phyloP scores from a whole-genome alignment of 1,140 invertebrate species.

The Orius laevigatus region DNA sequence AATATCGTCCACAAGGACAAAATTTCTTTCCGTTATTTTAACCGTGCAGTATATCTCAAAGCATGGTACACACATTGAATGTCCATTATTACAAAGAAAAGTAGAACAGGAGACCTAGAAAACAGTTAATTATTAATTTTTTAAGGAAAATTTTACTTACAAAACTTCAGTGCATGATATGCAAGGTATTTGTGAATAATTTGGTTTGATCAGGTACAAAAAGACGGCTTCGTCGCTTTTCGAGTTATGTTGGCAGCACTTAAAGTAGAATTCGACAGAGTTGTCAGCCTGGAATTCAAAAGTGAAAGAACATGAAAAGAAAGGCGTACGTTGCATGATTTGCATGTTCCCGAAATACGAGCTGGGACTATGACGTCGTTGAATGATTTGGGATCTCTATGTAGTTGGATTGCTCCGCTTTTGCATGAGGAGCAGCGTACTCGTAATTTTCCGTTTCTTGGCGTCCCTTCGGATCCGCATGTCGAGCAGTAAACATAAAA shows the following conservation, averaged over 20 bases:
- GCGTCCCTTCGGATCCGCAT: too few relatives aligned
- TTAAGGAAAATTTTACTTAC: conserved; percentile 25
- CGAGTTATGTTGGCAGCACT: conserved; percentile 60
- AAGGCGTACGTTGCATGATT: conserved; percentile 14
- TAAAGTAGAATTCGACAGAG: conserved; percentile 73
- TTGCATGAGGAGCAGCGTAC: conserved; percentile 45
- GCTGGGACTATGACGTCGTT: conserved; percentile 54
- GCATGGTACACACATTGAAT: conserved; percentile 74
- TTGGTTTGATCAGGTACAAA: conserved; percentile 58
- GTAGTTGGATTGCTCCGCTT: conserved; percentile 67
- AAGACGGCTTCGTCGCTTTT: conserved; percentile 43
- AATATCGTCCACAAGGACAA: conserved; percentile 44
- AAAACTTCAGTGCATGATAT: conserved; percentile 60
- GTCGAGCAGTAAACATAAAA: too few relatives aligned
- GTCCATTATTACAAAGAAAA: conserved; percentile 22
- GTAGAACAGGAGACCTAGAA: too few relatives aligned
- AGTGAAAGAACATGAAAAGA: too few relatives aligned
- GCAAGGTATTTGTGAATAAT: conserved; percentile 57
- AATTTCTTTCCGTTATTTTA: conserved; percentile 56
- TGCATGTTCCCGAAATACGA: conserved; percentile 46
- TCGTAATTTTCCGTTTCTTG: too few relatives aligned
- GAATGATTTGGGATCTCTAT: conserved; percentile 65
- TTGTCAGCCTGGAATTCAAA: conserved; percentile 26
- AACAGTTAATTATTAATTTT: too few relatives aligned
- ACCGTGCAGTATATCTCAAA: conserved; percentile 58